These are phyloP conservation scores for Pelobates fuscus DNA, from an alignment of 2,113 vertebrate genomes.

Conservation along the genomic window DNA sequence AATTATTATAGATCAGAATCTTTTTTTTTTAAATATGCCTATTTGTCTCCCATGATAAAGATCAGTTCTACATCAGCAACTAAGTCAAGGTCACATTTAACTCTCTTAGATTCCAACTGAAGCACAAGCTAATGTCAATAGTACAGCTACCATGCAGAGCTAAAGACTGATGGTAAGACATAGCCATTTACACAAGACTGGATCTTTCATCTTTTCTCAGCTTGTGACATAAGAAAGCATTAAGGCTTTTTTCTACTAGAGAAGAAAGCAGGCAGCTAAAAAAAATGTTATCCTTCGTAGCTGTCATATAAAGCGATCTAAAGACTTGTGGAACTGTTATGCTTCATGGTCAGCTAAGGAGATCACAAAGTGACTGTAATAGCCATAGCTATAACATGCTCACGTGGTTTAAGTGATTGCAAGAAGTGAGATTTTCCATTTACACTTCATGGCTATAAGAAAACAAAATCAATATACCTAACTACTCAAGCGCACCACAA, in stretches of 20 bases:
- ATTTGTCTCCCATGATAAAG: slow-evolving; percentile 73
- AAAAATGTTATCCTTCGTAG: slow-evolving; percentile 80
- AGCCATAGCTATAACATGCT: slow-evolving; percentile 82
- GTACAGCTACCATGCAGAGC: slow-evolving; percentile 80
- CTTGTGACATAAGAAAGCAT: slow-evolving; percentile 83
- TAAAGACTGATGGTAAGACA: slow-evolving; percentile 85
- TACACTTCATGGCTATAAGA: slow-evolving; percentile 82
- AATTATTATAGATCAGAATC: slow-evolving; percentile 74
- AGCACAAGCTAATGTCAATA: slow-evolving; percentile 84
- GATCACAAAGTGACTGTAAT: slow-evolving; percentile 83
- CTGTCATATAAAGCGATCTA: slow-evolving; percentile 79
- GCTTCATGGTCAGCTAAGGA: slow-evolving; percentile 77
- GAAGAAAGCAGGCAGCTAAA: slow-evolving; percentile 79
- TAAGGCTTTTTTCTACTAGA: slow-evolving; percentile 77
- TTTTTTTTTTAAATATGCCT: slow-evolving; percentile 75
- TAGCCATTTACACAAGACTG: slow-evolving; percentile 84
- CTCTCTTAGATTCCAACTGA: slow-evolving; percentile 84
- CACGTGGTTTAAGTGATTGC: slow-evolving; percentile 83
- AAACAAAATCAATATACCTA: slow-evolving; percentile 87
- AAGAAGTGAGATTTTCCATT: slow-evolving; percentile 83
- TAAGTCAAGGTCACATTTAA: slow-evolving; percentile 87
- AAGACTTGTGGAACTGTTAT: slow-evolving; percentile 84
- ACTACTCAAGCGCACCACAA: slow-evolving; percentile 81
- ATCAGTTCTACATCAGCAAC: slow-evolving; percentile 85
- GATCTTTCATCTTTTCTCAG: slow-evolving; percentile 82